A percentile compares a stretch with the other conserved stretches of the same genome.
Evolutionary conservation across 2,113 vertebrate genomes (phyloP).

Genomic region (Eolophus roseicapilla): DNA sequence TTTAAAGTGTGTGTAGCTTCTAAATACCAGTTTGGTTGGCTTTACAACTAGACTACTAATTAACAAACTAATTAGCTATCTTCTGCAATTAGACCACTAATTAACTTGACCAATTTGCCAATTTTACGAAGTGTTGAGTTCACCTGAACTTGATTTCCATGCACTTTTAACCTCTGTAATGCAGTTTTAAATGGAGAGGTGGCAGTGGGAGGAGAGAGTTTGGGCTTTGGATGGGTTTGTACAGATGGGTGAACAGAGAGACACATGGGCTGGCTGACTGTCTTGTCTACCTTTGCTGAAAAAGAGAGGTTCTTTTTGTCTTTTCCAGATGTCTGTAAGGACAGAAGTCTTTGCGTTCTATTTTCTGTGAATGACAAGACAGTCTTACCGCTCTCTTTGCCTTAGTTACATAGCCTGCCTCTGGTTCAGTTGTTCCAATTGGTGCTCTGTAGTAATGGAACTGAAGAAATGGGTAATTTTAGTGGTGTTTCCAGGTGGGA

Average conservation of each 20-base stretch:
- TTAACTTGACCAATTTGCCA: neutral
- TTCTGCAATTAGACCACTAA: neutral
- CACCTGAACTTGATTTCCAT: neutral
- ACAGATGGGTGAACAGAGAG: neutral
- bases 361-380: neutral
- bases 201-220: neutral
- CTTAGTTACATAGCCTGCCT: neutral
- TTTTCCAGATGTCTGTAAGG: neutral
- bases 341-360: neutral
- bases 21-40: neutral
- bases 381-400: neutral
- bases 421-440: neutral
- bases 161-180: neutral
- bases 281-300: neutral
- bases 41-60: neutral
- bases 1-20: neutral
- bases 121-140: neutral
- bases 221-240: fast-evolving
- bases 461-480: neutral
- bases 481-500: neutral
- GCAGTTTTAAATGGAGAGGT: neutral
- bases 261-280: neutral
- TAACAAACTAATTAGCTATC: neutral
- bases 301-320: neutral
- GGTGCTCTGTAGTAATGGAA: neutral